phyloP scores from a whole-genome alignment of 2,888 invertebrate genomes.

The Dromius quadrimaculatus region DNA sequence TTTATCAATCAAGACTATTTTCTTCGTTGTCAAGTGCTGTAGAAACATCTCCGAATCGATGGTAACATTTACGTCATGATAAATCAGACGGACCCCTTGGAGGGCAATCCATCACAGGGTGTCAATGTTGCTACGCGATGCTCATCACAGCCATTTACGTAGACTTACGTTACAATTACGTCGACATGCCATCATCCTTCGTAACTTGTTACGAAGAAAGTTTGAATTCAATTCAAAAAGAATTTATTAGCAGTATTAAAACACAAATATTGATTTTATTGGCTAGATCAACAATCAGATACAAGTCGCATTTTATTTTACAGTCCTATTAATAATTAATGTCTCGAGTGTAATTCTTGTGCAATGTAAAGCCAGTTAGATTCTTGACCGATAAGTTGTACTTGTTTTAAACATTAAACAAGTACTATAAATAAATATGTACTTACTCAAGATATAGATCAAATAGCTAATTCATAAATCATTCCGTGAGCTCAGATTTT shows the following conservation, averaged over 20 bases:
- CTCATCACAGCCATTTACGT: conserved; percentile 11
- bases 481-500: conserved; percentile 8
- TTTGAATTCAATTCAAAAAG: too few species aligned
- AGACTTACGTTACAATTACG: conserved; percentile 10
- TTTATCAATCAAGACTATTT: background rate
- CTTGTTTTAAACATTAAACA: conserved; percentile 21
- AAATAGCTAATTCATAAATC: conserved; percentile 41
- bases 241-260: too few species aligned
- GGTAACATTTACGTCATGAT: conserved; percentile 23
- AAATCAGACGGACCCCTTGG: conserved; percentile 7
- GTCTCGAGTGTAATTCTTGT: conserved; percentile 21
- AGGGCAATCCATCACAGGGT: conserved; percentile 30
- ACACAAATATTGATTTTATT: too few species aligned
- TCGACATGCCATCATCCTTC: background rate
- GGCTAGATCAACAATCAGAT: too few species aligned
- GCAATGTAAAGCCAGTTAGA: conserved; percentile 2
- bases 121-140: conserved; percentile 5
- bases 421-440: conserved; percentile 32
- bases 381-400: conserved; percentile 39
- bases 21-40: background rate
- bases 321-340: conserved; percentile 27
- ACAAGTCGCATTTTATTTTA: too few species aligned
- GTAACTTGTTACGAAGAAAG: background rate
- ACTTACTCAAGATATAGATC: conserved; percentile 30
- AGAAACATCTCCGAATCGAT: conserved; percentile 16